These are phyloP conservation scores for Podarcis cretensis DNA, from an alignment of 2,113 vertebrate species.

Conservation along the genomic window DNA sequence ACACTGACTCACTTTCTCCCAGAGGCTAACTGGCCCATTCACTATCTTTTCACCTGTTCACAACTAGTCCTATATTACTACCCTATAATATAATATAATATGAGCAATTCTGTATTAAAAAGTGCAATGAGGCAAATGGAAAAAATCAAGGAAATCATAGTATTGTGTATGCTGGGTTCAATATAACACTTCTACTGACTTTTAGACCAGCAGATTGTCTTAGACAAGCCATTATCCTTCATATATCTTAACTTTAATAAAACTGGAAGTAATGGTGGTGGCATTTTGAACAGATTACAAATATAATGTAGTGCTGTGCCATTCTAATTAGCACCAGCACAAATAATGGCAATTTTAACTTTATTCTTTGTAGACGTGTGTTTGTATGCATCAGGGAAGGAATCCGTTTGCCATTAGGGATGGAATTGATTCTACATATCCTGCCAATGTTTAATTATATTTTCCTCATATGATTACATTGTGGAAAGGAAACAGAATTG, in stretches of 20 bases:
- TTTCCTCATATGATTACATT: constrained; percentile 17
- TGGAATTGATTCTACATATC: neutral
- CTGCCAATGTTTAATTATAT: constrained; percentile 4
- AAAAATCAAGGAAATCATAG: neutral
- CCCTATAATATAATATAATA: neutral
- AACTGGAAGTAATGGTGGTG: neutral
- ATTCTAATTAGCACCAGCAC: neutral
- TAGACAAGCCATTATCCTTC: neutral
- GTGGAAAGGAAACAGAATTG: neutral
- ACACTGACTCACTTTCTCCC: neutral
- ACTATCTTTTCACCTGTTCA: neutral
- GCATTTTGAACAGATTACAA: neutral
- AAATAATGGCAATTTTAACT: neutral
- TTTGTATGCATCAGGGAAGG: neutral
- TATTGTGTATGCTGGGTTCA: neutral
- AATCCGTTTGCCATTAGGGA: constrained; percentile 2
- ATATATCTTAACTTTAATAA: neutral
- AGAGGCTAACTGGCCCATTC: neutral
- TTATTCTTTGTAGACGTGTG: neutral
- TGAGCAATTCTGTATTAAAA: neutral
- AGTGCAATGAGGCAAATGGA: neutral
- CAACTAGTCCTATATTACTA: neutral
- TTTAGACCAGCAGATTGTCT: neutral
- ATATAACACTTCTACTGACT: neutral
- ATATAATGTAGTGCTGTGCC: neutral